These are phyloP conservation scores for Pogoniulus pusillus DNA, from an alignment of 2,797 vertebrate species.

Conservation along the genomic window DNA sequence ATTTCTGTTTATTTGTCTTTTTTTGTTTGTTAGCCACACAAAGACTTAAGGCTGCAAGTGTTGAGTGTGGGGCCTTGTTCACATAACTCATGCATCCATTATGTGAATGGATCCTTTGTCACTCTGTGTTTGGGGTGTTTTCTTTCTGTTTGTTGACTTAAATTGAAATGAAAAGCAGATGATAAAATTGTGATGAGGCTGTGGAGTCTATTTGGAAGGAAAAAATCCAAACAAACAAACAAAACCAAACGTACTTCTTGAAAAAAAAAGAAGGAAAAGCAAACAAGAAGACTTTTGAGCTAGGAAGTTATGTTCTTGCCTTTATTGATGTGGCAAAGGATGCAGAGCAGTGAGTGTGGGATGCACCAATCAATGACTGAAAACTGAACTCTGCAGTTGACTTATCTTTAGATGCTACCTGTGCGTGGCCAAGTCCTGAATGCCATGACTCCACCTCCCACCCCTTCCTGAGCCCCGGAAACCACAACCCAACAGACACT, in stretches of 20 bases:
- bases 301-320: slow-evolving; percentile 46
- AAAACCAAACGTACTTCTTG: background rate
- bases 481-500: slow-evolving; percentile 49
- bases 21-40: slow-evolving; percentile 52
- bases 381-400: slow-evolving; percentile 73
- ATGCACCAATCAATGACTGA: slow-evolving; percentile 68
- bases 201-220: slow-evolving; percentile 43
- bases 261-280: slow-evolving; percentile 1
- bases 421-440: slow-evolving; percentile 60
- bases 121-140: slow-evolving; percentile 66
- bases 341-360: slow-evolving; percentile 41
- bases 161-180: slow-evolving; percentile 53
- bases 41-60: slow-evolving; percentile 74
- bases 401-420: slow-evolving; percentile 65
- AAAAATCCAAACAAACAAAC: background rate
- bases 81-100: slow-evolving; percentile 72
- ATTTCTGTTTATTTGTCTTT: slow-evolving; percentile 45
- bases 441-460: slow-evolving; percentile 60
- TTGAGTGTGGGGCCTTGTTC: slow-evolving; percentile 68
- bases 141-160: slow-evolving; percentile 72
- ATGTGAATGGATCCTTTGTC: slow-evolving; percentile 79
- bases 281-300: slow-evolving; percentile 46
- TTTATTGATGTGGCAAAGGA: slow-evolving; percentile 65
- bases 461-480: slow-evolving; percentile 59
- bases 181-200: slow-evolving; percentile 49